Evolutionary conservation across 1,140 invertebrate genomes (phyloP).

Genomic region (Metopolophium dirhodum): DNA sequence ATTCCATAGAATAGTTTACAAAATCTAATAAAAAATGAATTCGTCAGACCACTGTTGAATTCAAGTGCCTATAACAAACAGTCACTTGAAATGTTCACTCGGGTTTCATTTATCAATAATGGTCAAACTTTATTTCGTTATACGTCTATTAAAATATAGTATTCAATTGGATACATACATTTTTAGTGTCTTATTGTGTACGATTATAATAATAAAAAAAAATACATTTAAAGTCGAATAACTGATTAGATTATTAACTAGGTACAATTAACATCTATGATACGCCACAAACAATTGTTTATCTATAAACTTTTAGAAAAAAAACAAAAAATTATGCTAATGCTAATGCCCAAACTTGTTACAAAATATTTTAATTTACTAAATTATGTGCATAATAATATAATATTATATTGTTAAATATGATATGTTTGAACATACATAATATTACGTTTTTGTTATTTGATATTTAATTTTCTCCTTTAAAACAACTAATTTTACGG

Average conservation of each 20-base stretch:
- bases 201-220: background rate
- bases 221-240: background rate
- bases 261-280: background rate
- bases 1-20: background rate
- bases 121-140: background rate
- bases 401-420: no score
- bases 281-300: background rate
- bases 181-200: background rate
- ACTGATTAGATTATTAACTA: background rate
- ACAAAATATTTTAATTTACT: no score
- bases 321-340: background rate
- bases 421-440: background rate
- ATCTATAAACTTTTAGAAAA: background rate
- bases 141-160: background rate
- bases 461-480: background rate
- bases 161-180: background rate
- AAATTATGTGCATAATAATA: no score
- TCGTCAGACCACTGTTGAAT: background rate
- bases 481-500: background rate
- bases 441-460: background rate
- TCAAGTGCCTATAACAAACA: background rate
- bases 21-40: conserved; percentile 25
- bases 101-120: background rate
- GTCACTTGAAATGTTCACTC: background rate
- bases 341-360: no score